Evolutionary conservation across 2,888 invertebrate species (phyloP), one percentile per base, ranked within the genome.

Genomic region (Abscondita cerata): DNA sequence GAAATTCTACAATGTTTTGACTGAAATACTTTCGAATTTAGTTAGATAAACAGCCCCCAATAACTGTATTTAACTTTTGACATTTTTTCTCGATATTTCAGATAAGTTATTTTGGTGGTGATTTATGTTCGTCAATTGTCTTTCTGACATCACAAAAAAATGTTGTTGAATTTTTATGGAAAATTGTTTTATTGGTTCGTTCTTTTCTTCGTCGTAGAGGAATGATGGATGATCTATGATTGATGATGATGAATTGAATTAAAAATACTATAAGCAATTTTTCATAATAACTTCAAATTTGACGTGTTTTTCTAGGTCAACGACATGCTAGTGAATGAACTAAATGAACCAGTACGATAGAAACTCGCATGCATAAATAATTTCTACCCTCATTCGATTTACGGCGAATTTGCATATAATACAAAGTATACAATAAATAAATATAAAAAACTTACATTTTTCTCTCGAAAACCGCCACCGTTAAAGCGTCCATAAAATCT

Each of bases 121-220:
- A 60, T 60, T 60, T 60, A 60, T 60, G 51, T 40, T 25, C 52
- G 51, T 44, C 61, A 56, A 61, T 61, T 61, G 61, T 61, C 56
- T 16, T 44, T 20, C 18, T 46, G 61, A 61, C 56, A 44, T 52
- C 52, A 52, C 51, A 51, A 61, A 56, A 60, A 59, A 19, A 48
- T 16, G 48, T 47, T 51, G 61, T 56, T 41, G 56, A 61, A 51
- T 61, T 48, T 56, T 61, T 61, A 56, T 56, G 46, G 46, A 61
- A 61, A 56, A 56, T 52, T 52, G 46, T 56, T 61, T 56, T 52
- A 50, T 59, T 52, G 59, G 36, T 25, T 34, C 31, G 33, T n/a
- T 19, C 20, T 34, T 36, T 33, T 46, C 11, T 41, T 44, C 31
- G 41, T 16, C 18, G 18, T 48, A n/a, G 4, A 13, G 13, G 1